Evolutionary conservation across 2,113 vertebrate genomes (phyloP).

Genomic region (Danionella cerebrum): DNA sequence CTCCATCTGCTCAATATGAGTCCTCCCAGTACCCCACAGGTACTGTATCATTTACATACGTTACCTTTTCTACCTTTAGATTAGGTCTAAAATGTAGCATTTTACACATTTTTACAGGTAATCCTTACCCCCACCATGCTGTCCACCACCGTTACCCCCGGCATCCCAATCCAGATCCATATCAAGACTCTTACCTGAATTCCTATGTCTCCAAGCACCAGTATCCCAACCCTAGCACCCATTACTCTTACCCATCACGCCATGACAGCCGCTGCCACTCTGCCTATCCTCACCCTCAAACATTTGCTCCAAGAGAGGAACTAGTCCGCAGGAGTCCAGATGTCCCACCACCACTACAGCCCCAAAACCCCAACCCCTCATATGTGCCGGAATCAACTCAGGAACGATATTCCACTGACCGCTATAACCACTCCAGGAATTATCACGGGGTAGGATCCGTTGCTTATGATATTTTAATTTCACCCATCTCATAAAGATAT

Average conservation of each 20-base stretch:
- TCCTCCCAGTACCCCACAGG: constrained; percentile 78
- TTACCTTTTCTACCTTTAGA: not conserved
- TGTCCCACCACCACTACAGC: constrained; percentile 57
- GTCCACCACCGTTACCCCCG: constrained; percentile 73
- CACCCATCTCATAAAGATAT: not conserved
- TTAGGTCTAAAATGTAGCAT: not conserved
- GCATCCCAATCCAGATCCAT: constrained; percentile 71
- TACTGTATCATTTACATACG: constrained; percentile 38
- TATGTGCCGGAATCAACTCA: constrained; percentile 77
- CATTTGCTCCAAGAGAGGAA: constrained; percentile 74
- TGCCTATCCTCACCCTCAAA: constrained; percentile 73
- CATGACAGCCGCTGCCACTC: constrained; percentile 75
- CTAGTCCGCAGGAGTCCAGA: constrained; percentile 83
- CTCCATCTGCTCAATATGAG: constrained; percentile 80
- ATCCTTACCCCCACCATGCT: constrained; percentile 79
- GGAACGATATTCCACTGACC: constrained; percentile 76
- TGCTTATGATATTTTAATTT: not conserved
- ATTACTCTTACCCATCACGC: constrained; percentile 75
- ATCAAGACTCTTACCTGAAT: constrained; percentile 77
- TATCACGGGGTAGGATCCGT: constrained; percentile 74
- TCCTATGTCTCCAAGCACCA: constrained; percentile 75
- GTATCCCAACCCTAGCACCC: constrained; percentile 73
- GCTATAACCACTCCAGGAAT: constrained; percentile 78
- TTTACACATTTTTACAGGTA: constrained; percentile 58
- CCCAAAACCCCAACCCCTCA: constrained; percentile 60